These are phyloP conservation scores for Vulpes lagopus DNA, from an alignment of 2,113 vertebrate genomes.

Conservation along the genomic window DNA sequence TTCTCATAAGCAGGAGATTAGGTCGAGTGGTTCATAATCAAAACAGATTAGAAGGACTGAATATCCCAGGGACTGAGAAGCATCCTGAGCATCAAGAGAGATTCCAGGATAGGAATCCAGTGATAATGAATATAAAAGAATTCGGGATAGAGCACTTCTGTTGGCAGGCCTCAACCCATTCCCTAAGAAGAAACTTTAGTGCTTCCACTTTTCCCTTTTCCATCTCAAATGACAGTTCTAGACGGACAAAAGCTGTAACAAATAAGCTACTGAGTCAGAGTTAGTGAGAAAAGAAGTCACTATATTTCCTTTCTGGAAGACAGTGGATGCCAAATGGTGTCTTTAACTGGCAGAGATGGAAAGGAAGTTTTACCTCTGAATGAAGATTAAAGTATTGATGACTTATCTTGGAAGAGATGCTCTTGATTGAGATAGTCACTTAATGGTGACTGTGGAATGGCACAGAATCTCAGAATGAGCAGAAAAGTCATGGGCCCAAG, in stretches of 20 bases:
- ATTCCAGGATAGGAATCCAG: neutral
- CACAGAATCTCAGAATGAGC: neutral
- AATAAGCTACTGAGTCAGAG: neutral
- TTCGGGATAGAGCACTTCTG: neutral
- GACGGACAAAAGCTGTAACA: neutral
- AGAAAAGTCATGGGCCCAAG: neutral
- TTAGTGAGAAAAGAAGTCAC: neutral
- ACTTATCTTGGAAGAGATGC: neutral
- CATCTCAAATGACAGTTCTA: neutral
- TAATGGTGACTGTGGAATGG: neutral
- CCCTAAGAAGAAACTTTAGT: neutral
- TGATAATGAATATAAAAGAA: neutral
- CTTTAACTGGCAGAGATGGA: neutral
- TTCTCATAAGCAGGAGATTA: neutral
- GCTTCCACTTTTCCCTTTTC: neutral
- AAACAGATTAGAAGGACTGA: neutral
- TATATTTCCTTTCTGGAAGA: neutral
- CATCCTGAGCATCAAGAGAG: neutral
- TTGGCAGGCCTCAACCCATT: neutral
- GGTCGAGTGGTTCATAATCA: neutral
- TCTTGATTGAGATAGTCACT: neutral
- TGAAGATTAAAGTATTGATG: neutral
- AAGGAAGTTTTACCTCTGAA: neutral
- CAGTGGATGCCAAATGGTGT: neutral
- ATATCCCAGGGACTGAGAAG: accelerated